phyloP scores from a whole-genome alignment of 2,888 invertebrate species.

The Lumbricus terrestris region DNA sequence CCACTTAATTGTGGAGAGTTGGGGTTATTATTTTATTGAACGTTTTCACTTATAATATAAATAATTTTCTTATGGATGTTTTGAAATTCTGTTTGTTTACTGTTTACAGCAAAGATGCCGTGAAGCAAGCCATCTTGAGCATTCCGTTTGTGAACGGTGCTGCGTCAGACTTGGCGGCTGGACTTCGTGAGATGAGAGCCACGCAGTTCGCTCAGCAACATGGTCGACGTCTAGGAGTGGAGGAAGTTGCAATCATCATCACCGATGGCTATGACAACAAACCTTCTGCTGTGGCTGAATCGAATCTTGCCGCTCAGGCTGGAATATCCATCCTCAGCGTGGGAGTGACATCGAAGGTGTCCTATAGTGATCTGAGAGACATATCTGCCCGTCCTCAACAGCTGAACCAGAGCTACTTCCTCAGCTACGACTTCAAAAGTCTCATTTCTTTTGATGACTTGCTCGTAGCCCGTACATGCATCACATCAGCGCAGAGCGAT shows the following conservation, averaged over 20 bases:
- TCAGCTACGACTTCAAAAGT: not conserved
- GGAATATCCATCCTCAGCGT: too few relatives aligned
- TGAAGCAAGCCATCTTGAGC: too few relatives aligned
- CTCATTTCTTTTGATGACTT: not conserved
- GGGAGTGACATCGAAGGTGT: conserved; percentile 10
- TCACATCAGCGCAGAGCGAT: conserved; percentile 13
- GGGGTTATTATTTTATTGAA: too few relatives aligned
- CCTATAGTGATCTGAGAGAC: not conserved
- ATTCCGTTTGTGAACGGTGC: too few relatives aligned
- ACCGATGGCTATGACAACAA: too few relatives aligned
- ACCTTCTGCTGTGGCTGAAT: too few relatives aligned
- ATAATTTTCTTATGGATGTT: not conserved
- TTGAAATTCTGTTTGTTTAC: not conserved
- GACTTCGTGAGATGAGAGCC: conserved; percentile 18
- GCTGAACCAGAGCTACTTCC: too few relatives aligned
- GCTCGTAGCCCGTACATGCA: not conserved
- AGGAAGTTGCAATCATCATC: conserved; percentile 25
- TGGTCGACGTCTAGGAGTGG: conserved; percentile 23
- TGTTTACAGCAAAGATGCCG: too few relatives aligned
- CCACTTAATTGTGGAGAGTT: too few relatives aligned
- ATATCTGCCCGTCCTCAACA: conserved; percentile 23
- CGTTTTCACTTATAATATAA: too few relatives aligned
- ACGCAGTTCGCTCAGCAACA: conserved; percentile 13
- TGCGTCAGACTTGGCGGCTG: too few relatives aligned
- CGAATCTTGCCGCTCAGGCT: too few relatives aligned